These are phyloP conservation scores for Phania funesta DNA, from an alignment of 2,888 invertebrate species.

Conservation along the genomic window DNA sequence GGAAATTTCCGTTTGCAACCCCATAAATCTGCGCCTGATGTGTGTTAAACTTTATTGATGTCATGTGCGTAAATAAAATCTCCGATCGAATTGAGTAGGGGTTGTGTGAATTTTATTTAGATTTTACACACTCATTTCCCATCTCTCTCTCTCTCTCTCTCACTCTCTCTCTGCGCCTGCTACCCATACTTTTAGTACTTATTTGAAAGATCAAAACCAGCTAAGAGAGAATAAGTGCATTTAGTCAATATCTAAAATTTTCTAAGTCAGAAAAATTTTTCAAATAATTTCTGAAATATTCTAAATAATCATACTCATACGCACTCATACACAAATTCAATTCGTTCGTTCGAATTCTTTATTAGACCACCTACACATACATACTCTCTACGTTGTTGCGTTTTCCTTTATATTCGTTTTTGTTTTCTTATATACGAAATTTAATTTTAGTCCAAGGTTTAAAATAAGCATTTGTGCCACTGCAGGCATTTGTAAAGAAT, in stretches of 20 bases:
- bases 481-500: conserved; percentile 38
- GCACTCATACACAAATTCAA: background rate
- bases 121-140: background rate
- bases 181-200: background rate
- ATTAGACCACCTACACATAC: conserved; percentile 38
- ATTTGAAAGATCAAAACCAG: background rate
- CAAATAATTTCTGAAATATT: conserved; percentile 1
- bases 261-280: conserved; percentile 7
- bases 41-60: too few species aligned
- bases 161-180: conserved; percentile 48
- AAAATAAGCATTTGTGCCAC: conserved; percentile 70
- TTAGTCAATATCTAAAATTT: conserved; percentile 7
- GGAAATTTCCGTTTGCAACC: too few species aligned
- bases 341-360: background rate
- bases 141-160: background rate
- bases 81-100: conserved; percentile 41
- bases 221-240: background rate
- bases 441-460: conserved; percentile 80
- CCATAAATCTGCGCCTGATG: too few species aligned
- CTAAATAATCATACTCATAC: conserved; percentile 37
- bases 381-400: background rate
- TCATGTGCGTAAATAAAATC: background rate
- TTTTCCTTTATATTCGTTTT: conserved; percentile 48
- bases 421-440: conserved; percentile 49
- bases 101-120: background rate